phyloP scores from a whole-genome alignment of 2,113 vertebrate species.

The Lagopus muta region DNA sequence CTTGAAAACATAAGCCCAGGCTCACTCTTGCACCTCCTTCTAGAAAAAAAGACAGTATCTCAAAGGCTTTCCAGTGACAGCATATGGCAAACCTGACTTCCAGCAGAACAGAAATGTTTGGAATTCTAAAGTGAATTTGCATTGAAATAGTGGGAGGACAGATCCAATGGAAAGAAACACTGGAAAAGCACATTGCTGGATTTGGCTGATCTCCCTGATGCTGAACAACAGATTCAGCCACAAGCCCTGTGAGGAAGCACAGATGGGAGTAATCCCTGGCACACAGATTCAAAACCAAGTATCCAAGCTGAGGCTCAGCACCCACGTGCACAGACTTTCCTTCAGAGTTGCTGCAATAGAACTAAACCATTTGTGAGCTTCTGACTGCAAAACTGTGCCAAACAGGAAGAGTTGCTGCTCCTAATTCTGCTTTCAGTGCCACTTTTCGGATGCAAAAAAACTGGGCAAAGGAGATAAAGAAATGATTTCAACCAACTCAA shows the following conservation, averaged over 20 bases:
- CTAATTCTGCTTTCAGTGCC: background rate
- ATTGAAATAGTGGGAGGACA: background rate
- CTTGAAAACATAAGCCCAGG: background rate
- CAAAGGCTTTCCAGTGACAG: background rate
- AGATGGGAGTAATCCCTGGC: conserved; percentile 2
- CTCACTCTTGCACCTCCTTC: background rate
- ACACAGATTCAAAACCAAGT: background rate
- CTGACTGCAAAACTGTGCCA: conserved; percentile 17
- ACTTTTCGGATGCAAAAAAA: background rate
- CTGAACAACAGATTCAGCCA: background rate
- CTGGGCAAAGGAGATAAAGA: background rate
- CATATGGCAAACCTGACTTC: background rate
- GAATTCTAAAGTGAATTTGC: background rate
- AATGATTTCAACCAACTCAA: background rate
- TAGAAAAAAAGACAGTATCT: background rate
- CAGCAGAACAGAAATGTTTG: background rate
- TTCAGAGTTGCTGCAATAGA: conserved; percentile 41
- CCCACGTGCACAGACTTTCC: background rate
- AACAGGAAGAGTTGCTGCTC: conserved; percentile 61
- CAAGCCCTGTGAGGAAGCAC: background rate
- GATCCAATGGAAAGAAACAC: background rate
- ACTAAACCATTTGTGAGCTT: conserved; percentile 24
- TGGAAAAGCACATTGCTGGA: background rate
- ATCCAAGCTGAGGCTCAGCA: background rate
- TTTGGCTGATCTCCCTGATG: background rate